Percentiles rank a stretch among this genome's conserved stretches.
phyloP scores from a whole-genome alignment of 2,888 invertebrate species.

The Glaucopsyche alexis region DNA sequence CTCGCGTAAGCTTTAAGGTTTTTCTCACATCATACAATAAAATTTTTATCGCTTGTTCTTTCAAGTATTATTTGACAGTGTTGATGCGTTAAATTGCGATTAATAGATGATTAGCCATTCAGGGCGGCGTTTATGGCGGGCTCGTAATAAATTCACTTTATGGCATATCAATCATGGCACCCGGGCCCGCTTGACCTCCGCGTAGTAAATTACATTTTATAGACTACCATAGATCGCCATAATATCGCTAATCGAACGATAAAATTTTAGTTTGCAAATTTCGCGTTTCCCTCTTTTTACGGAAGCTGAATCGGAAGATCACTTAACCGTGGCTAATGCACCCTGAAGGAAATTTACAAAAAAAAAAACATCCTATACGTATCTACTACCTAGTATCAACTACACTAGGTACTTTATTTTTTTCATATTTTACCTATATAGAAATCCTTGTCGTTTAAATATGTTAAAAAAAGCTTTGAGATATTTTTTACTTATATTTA shows the following conservation, averaged over 20 bases:
- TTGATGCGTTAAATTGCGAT: constrained; percentile 73
- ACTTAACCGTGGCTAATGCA: no score
- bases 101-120: constrained; percentile 73
- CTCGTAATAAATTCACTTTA: constrained; percentile 72
- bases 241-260: constrained; percentile 28
- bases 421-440: no score
- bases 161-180: constrained; percentile 66
- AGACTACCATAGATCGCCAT: constrained; percentile 36
- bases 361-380: no score
- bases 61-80: constrained; percentile 72
- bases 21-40: background rate
- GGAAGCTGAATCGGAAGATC: background rate
- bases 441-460: no score
- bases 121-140: constrained; percentile 64
- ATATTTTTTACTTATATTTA: no score
- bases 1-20: constrained; percentile 48
- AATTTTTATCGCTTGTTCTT: constrained; percentile 66
- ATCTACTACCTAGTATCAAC: no score
- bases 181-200: constrained; percentile 46
- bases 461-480: no score
- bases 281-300: background rate
- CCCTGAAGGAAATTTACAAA: no score
- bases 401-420: no score
- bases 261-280: constrained; percentile 16
- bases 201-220: constrained; percentile 48